Conservation (phyloP, 2,113 vertebrate genomes). For the Melanerpes formicivorus region DNA sequence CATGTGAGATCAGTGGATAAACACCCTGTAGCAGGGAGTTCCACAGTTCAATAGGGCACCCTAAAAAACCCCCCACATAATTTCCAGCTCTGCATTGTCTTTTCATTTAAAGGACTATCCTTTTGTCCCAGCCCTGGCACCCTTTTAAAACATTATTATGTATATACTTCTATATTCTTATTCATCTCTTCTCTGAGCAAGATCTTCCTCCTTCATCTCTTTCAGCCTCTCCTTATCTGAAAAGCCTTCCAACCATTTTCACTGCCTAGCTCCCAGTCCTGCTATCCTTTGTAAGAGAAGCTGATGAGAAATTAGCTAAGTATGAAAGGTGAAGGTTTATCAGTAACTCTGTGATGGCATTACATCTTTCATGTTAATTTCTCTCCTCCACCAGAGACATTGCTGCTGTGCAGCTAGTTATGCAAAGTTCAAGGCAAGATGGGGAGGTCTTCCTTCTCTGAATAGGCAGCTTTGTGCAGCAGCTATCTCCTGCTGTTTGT, state of each 20-base stretch:
- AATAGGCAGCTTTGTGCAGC: conserved; percentile 18
- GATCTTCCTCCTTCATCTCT: conserved; percentile 52
- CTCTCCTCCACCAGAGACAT: not conserved
- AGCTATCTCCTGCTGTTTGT: conserved; percentile 24
- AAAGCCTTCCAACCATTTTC: conserved; percentile 54
- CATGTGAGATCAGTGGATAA: not conserved
- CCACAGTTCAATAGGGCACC: not conserved
- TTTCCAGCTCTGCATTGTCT: not conserved
- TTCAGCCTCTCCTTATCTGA: conserved; percentile 40
- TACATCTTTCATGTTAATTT: conserved; percentile 64
- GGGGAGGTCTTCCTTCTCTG: not conserved
- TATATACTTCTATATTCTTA: conserved; percentile 50
- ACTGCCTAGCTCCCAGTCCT: conserved; percentile 24
- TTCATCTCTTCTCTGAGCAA: conserved; percentile 20
- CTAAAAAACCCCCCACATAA: not conserved
- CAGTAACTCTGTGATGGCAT: conserved; percentile 32
- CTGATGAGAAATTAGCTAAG: conserved; percentile 61
- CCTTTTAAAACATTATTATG: conserved; percentile 46
- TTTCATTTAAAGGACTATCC: conserved; percentile 31
- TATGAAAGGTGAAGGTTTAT: conserved; percentile 60
- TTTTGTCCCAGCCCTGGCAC: not conserved
- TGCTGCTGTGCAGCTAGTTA: conserved; percentile 57
- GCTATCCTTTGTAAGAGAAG: not conserved
- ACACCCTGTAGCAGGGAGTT: conserved; percentile 16
- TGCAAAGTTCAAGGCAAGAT: conserved; percentile 26